Conservation (phyloP, 2,797 vertebrate species). For the Ceyx erithaca region DNA sequence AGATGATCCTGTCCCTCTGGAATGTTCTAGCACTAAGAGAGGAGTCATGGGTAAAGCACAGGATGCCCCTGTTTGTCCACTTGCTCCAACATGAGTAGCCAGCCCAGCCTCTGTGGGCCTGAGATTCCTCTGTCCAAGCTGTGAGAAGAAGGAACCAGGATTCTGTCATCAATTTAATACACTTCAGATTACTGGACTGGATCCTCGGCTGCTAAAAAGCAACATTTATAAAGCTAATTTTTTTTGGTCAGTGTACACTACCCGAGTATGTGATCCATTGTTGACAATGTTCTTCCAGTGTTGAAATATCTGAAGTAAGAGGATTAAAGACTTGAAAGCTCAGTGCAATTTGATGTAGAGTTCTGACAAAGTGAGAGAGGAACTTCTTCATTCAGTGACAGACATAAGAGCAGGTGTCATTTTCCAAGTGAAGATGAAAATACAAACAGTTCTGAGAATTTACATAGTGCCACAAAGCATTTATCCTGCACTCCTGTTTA, state of each 20-base stretch:
- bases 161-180: not conserved
- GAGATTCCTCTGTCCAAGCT: not conserved
- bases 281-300: not conserved
- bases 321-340: not conserved
- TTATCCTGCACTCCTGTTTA: not conserved
- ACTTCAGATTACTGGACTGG: not conserved
- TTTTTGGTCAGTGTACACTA: not conserved
- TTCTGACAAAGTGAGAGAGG: not conserved
- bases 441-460: constrained; percentile 28
- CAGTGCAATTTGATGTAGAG: not conserved
- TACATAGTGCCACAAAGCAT: not conserved
- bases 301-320: not conserved
- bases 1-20: not conserved
- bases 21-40: not conserved
- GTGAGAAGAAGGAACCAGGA: not conserved
- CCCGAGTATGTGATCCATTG: not conserved
- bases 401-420: not conserved
- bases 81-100: rapidly evolving
- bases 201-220: not conserved
- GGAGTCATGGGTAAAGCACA: not conserved
- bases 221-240: not conserved
- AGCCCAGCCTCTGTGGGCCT: not conserved
- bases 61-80: not conserved
- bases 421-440: constrained; percentile 15
- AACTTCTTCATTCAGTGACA: not conserved